phyloP scores from a whole-genome alignment of 2,113 vertebrate species.

The Micromys minutus region DNA sequence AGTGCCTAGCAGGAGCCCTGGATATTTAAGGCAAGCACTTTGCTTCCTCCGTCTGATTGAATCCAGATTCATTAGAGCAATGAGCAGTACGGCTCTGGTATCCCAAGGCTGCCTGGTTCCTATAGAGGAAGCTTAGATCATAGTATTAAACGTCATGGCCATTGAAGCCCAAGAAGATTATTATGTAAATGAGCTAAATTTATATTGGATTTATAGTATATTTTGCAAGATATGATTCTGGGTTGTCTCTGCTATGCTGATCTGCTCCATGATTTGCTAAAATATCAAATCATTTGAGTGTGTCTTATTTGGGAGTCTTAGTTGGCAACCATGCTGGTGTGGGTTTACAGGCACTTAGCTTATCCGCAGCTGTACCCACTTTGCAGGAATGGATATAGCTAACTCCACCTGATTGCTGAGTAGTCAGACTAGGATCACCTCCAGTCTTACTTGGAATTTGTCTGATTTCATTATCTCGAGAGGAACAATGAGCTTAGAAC shows the following conservation, averaged over 20 bases:
- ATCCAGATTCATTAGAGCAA: conserved; percentile 59
- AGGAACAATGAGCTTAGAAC: not conserved
- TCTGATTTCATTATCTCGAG: not conserved
- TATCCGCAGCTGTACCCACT: not conserved
- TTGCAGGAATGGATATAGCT: not conserved
- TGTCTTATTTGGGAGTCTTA: not conserved
- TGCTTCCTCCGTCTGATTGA: conserved; percentile 29
- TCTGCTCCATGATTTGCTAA: not conserved
- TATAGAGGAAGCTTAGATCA: conserved; percentile 70
- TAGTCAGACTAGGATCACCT: too few species aligned
- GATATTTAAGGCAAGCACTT: conserved; percentile 35
- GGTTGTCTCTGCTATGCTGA: not conserved
- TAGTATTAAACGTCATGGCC: conserved; percentile 42
- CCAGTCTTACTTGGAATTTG: too few species aligned
- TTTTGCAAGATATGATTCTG: not conserved
- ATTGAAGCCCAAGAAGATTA: not conserved
- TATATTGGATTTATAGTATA: not conserved
- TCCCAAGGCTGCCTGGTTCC: conserved; percentile 69
- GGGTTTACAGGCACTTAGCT: not conserved
- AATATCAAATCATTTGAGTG: not conserved
- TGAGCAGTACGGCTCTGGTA: not conserved
- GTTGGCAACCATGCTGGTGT: fast-evolving
- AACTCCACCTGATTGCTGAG: not conserved
- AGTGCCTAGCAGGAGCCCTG: conserved; percentile 18
- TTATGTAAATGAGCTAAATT: conserved; percentile 32